Evolutionary conservation across 2,113 vertebrate species (phyloP), one percentile per base, ranked within the genome.

Genomic region (Scalopus aquaticus): DNA sequence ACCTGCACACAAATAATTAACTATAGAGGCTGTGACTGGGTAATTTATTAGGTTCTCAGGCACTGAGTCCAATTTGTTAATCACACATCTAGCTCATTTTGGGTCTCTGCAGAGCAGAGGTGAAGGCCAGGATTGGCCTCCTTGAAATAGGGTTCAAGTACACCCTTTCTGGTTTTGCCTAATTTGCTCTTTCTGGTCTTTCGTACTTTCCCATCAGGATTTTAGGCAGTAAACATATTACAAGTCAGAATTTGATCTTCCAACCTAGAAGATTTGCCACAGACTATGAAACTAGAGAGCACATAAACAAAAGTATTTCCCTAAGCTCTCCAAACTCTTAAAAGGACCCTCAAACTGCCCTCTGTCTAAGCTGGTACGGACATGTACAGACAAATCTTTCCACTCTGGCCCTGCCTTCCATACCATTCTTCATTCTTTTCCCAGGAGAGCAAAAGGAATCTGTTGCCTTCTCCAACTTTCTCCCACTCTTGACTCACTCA

Each of bases 141-240:
- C 13, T 4, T 17, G 72, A 81, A 60, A 51, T 3, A n/a, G 70
- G 49, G 28, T 37, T 42, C 16, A 39, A 58, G 6, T 2, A 6
- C 22, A 35, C 28, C 12, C 85, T 72, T 82, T 17, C 60, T 81
- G 24, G 24, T 13, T 35, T 37, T 24, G 22, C 42, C 35, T 88
- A 67, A 79, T 64, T 67, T 87, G 13, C 17, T 80, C 67, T 79
- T 93, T 13, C 32, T 83, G 94, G 44, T 56, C 84, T 84, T 64
- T 60, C 64, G 67, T 64, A n/a, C 37, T 85, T 73, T 65, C 69
- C n/a, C 24, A 24, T 3, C 42, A 58, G 67, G 44, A 76, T 74
- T 37, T 42, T 16, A 46, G 82, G 60, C 58, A 79, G 35, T 73
- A 77, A 95, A 86, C 10, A 9, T 88, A 93, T 95, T 83, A 91